phyloP scores from a whole-genome alignment of 2,113 vertebrate genomes.

The Myrmecophaga tridactyla region DNA sequence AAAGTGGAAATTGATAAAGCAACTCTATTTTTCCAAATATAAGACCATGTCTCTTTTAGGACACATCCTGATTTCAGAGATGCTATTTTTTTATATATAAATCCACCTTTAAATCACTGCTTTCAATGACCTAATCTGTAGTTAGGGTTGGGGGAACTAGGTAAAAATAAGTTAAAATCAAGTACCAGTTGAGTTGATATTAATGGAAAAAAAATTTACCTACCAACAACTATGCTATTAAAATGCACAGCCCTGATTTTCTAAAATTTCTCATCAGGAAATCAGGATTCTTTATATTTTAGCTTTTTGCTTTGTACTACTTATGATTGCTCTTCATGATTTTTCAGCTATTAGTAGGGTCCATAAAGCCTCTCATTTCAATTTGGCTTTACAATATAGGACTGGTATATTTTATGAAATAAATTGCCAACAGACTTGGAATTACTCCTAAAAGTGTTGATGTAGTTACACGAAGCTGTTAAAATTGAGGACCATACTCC shows the following conservation, averaged over 20 bases:
- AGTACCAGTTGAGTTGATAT: background rate
- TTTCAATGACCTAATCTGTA: background rate
- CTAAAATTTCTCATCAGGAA: background rate
- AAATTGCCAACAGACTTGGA: background rate
- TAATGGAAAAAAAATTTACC: background rate
- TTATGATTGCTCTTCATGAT: background rate
- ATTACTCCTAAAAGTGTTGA: background rate
- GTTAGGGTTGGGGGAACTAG: background rate
- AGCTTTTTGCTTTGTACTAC: background rate
- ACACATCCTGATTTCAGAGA: background rate
- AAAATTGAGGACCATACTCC: background rate
- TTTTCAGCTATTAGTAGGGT: background rate
- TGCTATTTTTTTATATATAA: background rate
- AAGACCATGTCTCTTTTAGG: background rate
- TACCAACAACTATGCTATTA: background rate
- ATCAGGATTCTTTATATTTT: background rate
- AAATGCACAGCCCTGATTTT: background rate
- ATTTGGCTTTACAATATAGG: background rate
- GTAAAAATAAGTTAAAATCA: slow-evolving; percentile 12
- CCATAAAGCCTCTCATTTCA: background rate
- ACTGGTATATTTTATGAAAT: slow-evolving; percentile 8
- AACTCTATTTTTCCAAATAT: background rate
- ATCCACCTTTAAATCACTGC: background rate
- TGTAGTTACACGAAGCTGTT: background rate
- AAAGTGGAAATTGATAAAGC: background rate